These are phyloP conservation scores for Dorcus parallelipipedus DNA, from an alignment of 2,888 invertebrate genomes.

Conservation along the genomic window DNA sequence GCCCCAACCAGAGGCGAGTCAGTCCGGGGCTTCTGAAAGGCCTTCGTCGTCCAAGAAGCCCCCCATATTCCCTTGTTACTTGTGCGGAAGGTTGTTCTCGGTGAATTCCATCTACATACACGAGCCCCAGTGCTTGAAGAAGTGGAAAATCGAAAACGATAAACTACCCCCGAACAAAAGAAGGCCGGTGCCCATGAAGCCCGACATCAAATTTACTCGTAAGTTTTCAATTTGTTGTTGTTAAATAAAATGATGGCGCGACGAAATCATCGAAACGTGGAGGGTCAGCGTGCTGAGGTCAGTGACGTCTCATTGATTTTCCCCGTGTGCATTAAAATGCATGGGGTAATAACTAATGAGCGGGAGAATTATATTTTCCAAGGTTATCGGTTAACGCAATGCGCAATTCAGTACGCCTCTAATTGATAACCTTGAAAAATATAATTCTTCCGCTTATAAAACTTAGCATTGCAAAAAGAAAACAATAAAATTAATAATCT, in stretches of 20 bases:
- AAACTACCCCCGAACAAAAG: slow-evolving; percentile 55
- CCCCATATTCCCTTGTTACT: slow-evolving; percentile 55
- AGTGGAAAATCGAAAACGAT: slow-evolving; percentile 62
- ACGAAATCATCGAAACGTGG: neutral
- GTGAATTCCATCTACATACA: slow-evolving; percentile 60
- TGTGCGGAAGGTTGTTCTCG: slow-evolving; percentile 64
- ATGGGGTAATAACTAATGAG: too few species aligned
- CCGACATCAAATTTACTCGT: slow-evolving; percentile 52
- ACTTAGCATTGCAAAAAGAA: too few species aligned
- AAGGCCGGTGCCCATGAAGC: slow-evolving; percentile 57
- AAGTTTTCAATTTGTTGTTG: slow-evolving; percentile 29
- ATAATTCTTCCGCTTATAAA: too few species aligned
- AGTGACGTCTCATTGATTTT: too few species aligned
- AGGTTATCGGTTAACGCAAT: too few species aligned
- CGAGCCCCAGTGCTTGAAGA: slow-evolving; percentile 64
- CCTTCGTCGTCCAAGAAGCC: slow-evolving; percentile 29
- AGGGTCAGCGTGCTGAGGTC: too few species aligned
- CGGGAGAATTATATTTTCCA: too few species aligned
- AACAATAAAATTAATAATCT: too few species aligned
- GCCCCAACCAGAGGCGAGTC: neutral
- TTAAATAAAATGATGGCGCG: too few species aligned
- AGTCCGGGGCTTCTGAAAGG: neutral
- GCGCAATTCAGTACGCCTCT: too few species aligned
- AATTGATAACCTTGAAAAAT: too few species aligned
- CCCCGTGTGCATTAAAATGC: too few species aligned